phyloP scores from a whole-genome alignment of 92 coral and sea anemone genomes.

The Montipora capitata region DNA sequence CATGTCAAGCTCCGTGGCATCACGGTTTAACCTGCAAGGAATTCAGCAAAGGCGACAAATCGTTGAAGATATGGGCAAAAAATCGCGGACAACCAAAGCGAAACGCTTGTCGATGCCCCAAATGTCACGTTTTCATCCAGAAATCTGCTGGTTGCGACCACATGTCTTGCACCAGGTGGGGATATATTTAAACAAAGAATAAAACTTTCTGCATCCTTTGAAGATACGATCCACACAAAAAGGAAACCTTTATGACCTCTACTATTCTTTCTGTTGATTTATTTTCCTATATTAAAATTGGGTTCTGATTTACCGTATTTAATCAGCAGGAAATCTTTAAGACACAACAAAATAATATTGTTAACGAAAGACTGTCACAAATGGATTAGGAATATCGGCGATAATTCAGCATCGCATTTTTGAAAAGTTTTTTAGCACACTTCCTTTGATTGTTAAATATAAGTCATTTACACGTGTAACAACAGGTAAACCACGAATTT shows the following conservation, averaged over 20 bases:
- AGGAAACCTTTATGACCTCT: not conserved
- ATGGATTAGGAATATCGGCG: no score
- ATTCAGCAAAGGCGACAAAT: conserved; percentile 87
- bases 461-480: no score
- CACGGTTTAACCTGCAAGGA: conserved; percentile 87
- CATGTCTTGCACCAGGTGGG: conserved; percentile 88
- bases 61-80: conserved; percentile 93
- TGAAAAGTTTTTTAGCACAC: no score
- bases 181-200: no score
- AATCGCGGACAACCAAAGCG: conserved; percentile 84
- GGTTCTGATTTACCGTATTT: no score
- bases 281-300: no score
- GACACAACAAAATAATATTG: no score
- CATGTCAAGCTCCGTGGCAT: conserved; percentile 95
- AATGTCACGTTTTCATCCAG: conserved; percentile 86
- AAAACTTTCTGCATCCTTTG: not conserved
- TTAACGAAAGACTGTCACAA: no score
- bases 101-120: conserved; percentile 90
- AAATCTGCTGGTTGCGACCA: conserved; percentile 93
- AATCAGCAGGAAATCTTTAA: not conserved
- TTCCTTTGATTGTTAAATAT: no score
- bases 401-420: no score
- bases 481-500: no score
- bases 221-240: not conserved
- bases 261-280: not conserved